A percentile compares a stretch with the other conserved stretches of the same genome.
Conservation (phyloP, 2,797 vertebrate species). For the Coregonus suidteri region DNA sequence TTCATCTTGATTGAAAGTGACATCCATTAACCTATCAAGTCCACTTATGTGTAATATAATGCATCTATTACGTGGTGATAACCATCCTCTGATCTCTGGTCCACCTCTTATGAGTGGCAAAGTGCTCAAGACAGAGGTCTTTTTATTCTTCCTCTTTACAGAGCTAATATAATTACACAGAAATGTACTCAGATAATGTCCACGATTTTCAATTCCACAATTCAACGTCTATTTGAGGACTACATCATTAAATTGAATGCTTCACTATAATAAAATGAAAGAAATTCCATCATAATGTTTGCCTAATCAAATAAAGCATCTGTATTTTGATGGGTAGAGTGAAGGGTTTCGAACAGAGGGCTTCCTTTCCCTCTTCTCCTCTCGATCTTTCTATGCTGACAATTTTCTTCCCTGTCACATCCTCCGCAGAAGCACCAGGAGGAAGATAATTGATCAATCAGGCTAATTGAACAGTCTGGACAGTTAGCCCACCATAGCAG, state of each 20-base stretch:
- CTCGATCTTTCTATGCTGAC: background rate
- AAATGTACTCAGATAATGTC: background rate
- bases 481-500: conserved; percentile 81
- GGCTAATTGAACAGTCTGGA: conserved; percentile 84
- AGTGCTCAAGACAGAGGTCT: background rate
- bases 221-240: conserved; percentile 30
- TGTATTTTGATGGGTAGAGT: conserved; percentile 35
- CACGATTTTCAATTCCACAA: background rate
- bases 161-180: conserved; percentile 10
- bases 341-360: conserved; percentile 4
- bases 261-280: conserved; percentile 22
- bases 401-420: background rate
- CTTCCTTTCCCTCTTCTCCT: background rate
- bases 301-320: conserved; percentile 52
- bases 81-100: conserved; percentile 6
- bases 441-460: conserved; percentile 86
- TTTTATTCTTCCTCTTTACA: background rate
- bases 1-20: conserved; percentile 3
- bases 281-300: conserved; percentile 40
- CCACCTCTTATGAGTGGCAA: background rate
- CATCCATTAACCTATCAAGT: background rate
- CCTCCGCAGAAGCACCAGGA: conserved; percentile 61
- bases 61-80: background rate
- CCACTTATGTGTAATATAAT: background rate
- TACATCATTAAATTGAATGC: conserved; percentile 17